Evolutionary conservation across 2,113 vertebrate genomes (phyloP), one percentile per base, ranked within the genome.

Genomic region (Rhombomys opimus): DNA sequence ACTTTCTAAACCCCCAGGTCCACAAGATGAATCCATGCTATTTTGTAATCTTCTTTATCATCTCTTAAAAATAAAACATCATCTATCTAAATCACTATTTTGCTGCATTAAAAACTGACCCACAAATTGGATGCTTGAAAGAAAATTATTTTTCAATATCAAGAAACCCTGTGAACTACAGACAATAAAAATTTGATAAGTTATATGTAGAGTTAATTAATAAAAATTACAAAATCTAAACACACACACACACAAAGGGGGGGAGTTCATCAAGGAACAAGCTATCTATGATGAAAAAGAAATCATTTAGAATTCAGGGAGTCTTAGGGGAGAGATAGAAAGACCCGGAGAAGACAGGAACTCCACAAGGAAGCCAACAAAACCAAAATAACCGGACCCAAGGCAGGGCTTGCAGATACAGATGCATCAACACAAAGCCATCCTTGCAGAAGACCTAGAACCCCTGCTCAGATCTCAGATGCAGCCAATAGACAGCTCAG

Each of bases 131-230:
- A 75, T 63, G 0, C 1, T 30, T 84, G 18, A 93, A 50, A 61
- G 75, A 17, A 94, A 93, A 91, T 11, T 25, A 93, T 22, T 84
- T 96, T 41, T 63, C 22, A 91, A 80, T 17, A 63, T 84, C 10
- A 78, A 14, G 35, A 46, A 46, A 90, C 7, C 89, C 95, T 82
- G 23, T 75, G 52, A 81, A 63, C 25, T 87, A 80, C 3, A 89
- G 22, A 63, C 3, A 61, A 7, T 77, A 15, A 95, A 91, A 87
- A 73, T 27, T 78, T 90, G 70, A 41, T 23, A 77, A 86, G 35
- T 54, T 23, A 75, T 76, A 27, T 86, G 18, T 80, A 88, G 70
- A 59, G 68, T 75, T 1, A 78, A 32, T 87, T 82, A 38, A 86
- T n/a, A 46, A 80, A 38, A 91, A 30, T 30, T 67, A 46, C 5